A percentile compares a stretch with the other conserved stretches of the same genome.
Conservation (phyloP, 2,113 vertebrate genomes). For the Aramus guarauna region DNA sequence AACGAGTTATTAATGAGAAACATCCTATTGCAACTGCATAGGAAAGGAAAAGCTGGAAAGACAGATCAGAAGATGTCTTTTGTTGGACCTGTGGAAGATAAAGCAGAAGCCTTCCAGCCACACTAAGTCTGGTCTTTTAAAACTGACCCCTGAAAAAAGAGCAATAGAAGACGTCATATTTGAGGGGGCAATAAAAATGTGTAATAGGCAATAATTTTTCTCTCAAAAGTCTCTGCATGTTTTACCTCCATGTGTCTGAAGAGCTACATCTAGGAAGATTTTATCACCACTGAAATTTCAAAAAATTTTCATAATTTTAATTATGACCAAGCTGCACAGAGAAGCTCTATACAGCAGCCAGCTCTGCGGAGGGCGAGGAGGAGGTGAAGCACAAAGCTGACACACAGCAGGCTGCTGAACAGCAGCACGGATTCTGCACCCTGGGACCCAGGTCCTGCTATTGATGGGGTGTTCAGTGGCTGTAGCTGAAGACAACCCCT, state of each 20-base stretch:
- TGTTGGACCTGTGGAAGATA: not conserved
- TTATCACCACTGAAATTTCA: not conserved
- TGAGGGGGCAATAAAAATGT: not conserved
- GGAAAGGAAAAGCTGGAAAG: not conserved
- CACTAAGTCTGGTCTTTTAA: not conserved
- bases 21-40: not conserved
- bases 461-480: fast-evolving
- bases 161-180: not conserved
- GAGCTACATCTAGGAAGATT: not conserved
- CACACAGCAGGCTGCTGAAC: not conserved
- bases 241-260: not conserved
- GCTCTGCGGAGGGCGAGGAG: not conserved
- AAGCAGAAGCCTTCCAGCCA: not conserved
- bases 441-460: not conserved
- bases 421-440: not conserved
- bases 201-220: not conserved
- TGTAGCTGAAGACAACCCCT: not conserved
- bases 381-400: not conserved
- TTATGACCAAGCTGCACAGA: not conserved
- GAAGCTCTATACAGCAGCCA: not conserved
- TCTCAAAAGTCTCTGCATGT: not conserved
- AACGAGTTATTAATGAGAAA: not conserved
- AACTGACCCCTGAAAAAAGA: not conserved
- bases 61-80: not conserved
- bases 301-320: not conserved